These are phyloP conservation scores for Echeneis naucrates DNA, from an alignment of 2,797 vertebrate species.

Conservation along the genomic window DNA sequence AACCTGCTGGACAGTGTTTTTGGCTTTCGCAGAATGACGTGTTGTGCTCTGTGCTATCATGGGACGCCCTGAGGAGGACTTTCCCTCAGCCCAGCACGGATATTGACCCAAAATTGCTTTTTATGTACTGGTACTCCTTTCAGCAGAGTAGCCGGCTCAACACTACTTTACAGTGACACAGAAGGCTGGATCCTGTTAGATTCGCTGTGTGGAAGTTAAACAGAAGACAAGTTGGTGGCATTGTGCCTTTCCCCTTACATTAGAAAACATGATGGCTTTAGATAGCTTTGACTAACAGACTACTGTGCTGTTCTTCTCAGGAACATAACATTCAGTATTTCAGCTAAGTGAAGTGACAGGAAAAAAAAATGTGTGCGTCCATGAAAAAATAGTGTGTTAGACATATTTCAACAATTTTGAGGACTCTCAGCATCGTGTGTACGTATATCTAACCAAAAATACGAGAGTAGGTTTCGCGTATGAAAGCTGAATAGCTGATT, in stretches of 20 bases:
- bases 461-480: no score
- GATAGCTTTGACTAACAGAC: neutral
- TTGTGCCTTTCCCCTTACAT: neutral
- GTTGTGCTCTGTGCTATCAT: no score
- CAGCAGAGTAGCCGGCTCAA: no score
- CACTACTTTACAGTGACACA: neutral
- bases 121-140: no score
- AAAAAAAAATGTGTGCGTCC: neutral
- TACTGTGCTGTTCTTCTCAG: neutral
- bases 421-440: no score
- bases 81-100: no score
- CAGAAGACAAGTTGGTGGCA: slow-evolving; percentile 3
- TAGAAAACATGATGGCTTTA: neutral
- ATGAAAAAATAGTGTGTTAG: neutral
- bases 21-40: no score
- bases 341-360: neutral
- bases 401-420: no score
- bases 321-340: neutral
- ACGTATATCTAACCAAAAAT: neutral
- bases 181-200: slow-evolving; percentile 7
- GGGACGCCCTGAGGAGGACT: no score
- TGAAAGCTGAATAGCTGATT: no score
- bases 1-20: no score
- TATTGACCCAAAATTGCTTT: no score
- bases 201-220: slow-evolving; percentile 5